phyloP scores from a whole-genome alignment of 2,113 vertebrate genomes.

The Petromus typicus region DNA sequence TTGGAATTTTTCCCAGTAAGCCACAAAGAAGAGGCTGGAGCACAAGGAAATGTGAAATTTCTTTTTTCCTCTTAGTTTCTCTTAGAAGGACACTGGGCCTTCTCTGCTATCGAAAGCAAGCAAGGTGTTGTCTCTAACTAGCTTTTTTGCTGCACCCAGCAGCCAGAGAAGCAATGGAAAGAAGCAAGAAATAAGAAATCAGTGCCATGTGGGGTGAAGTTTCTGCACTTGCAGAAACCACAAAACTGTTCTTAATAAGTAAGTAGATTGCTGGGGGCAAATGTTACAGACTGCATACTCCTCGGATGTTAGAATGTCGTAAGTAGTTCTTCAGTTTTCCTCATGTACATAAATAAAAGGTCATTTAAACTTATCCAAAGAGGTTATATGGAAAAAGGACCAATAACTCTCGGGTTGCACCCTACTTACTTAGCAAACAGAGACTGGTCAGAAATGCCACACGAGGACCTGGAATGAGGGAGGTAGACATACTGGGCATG shows the following conservation, averaged over 20 bases:
- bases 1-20: not conserved
- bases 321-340: not conserved
- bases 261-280: not conserved
- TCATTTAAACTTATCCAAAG: not conserved
- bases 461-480: fast-evolving
- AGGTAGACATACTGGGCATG: not conserved
- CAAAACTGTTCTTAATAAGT: not conserved
- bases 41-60: not conserved
- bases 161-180: not conserved
- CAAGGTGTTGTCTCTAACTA: not conserved
- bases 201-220: not conserved
- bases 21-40: not conserved
- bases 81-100: not conserved
- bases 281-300: too few species aligned
- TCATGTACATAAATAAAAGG: not conserved
- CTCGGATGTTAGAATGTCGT: not conserved
- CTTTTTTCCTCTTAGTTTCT: not conserved
- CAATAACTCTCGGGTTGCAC: not conserved
- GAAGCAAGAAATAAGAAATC: not conserved
- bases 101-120: not conserved
- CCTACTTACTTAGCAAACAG: not conserved
- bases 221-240: not conserved
- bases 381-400: not conserved
- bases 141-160: not conserved
- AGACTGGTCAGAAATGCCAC: not conserved